phyloP scores from a whole-genome alignment of 2,888 invertebrate species.

The Azorinus chamasolen region DNA sequence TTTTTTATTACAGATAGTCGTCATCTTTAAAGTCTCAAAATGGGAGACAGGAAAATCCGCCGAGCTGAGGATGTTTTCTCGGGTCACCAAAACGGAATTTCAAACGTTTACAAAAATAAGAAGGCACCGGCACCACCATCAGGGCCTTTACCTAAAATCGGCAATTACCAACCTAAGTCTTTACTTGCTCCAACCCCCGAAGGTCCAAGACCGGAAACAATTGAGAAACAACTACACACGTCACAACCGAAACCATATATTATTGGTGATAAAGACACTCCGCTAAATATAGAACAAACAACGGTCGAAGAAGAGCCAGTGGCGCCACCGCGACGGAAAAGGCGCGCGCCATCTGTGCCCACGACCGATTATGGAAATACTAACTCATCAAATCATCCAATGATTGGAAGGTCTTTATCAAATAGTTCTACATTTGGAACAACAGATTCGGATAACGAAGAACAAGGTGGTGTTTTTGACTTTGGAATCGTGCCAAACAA shows the following conservation, averaged over 20 bases:
- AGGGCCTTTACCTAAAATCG: constrained; percentile 63
- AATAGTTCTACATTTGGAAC: constrained; percentile 48
- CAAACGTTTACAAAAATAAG: constrained; percentile 61
- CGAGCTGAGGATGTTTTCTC: constrained; percentile 56
- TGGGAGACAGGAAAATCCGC: constrained; percentile 57
- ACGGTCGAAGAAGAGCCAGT: constrained; percentile 16
- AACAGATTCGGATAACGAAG: constrained; percentile 48
- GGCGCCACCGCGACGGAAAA: constrained; percentile 52
- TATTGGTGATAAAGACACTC: constrained; percentile 63
- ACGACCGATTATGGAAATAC: constrained; percentile 11
- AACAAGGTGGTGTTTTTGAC: constrained; percentile 56
- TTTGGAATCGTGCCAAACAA: constrained; percentile 55
- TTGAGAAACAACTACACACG: neutral
- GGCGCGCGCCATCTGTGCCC: constrained; percentile 52
- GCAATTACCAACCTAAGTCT: constrained; percentile 70
- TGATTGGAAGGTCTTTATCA: constrained; percentile 53
- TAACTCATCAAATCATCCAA: constrained; percentile 32
- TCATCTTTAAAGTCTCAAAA: neutral
- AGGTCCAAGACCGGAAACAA: neutral
- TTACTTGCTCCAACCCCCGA: constrained; percentile 17
- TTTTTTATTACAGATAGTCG: too few relatives aligned
- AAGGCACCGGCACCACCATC: constrained; percentile 67
- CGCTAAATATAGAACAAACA: constrained; percentile 41
- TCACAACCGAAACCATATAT: constrained; percentile 19
- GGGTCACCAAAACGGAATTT: constrained; percentile 9